Conservation (phyloP, 2,113 vertebrate species). For the Trematocara macrostoma region DNA sequence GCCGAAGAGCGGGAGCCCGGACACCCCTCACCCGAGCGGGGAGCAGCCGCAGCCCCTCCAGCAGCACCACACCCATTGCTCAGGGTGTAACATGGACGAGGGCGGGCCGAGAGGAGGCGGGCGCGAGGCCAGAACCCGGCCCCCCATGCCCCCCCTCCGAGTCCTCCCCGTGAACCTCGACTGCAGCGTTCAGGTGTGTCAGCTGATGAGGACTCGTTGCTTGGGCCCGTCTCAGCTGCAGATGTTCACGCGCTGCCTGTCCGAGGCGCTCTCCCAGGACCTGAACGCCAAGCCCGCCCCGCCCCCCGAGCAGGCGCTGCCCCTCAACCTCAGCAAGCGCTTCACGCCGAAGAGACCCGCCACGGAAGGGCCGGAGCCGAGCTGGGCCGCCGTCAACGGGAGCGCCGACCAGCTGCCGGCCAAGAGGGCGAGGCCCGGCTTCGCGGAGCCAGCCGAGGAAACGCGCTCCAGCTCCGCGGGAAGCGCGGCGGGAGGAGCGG, state of each 20-base stretch:
- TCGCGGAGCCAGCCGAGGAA: constrained; percentile 13
- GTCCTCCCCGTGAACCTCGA: constrained; percentile 76
- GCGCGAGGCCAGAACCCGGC: constrained; percentile 34
- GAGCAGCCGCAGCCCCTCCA: background rate
- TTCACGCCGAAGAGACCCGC: constrained; percentile 44
- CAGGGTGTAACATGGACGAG: constrained; percentile 28
- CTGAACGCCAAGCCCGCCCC: constrained; percentile 48
- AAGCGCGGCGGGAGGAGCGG: background rate
- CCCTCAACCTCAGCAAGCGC: constrained; percentile 76
- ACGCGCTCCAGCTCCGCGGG: background rate
- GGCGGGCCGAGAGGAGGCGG: background rate
- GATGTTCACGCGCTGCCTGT: constrained; percentile 73
- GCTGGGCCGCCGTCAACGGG: background rate
- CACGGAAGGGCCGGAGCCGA: background rate
- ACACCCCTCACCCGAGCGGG: constrained; percentile 12
- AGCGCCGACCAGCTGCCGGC: background rate
- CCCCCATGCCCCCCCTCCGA: constrained; percentile 65
- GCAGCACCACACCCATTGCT: constrained; percentile 40
- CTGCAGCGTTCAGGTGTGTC: constrained; percentile 75
- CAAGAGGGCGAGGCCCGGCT: constrained; percentile 29
- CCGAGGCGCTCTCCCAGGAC: constrained; percentile 75
- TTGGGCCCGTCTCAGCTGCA: constrained; percentile 67
- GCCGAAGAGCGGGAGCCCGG: constrained; percentile 35
- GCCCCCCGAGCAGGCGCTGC: constrained; percentile 68
- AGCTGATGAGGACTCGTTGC: constrained; percentile 70